Evolutionary conservation across 2,888 invertebrate species (phyloP), one percentile per base, ranked within the genome.

Genomic region (Tiliacea aurago): DNA sequence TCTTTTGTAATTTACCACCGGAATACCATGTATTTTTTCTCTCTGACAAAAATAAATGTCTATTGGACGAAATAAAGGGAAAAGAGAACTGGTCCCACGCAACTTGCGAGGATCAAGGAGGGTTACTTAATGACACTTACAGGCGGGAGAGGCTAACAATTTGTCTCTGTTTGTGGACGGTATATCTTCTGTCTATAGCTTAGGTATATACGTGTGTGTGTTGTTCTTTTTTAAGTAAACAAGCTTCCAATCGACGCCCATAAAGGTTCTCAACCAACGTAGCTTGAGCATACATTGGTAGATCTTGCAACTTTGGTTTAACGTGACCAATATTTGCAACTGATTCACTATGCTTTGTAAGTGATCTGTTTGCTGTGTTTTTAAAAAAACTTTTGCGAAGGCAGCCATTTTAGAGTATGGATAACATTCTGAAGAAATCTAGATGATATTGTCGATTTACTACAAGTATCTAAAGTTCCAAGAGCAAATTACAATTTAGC

Each of bases 41-140:
- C 15, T 70, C 20, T 53, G 59, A 49, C 56, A 69, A 68, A 74
- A 68, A 75, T 78, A 63, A 70, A 81, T 71, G 53, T 76, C 49
- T 72, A 64, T 83, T 70, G 62, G 51, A 64, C 47, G 51, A 63
- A 84, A 77, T 81, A 28, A 79, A 72, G 76, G 61, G 70, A 75
- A 74, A 81, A 64, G 63, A 59, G 49, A 63, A 47, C 53, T 56
- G 66, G 81, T 85, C 86, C 77, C 84, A 85, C 86, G 84, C 73
- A 84, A 80, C 55, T 84, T 83, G 73, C 41, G 43, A 63, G 69
- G 73, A 85, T 84, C 84, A 76, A 73, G 75, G 68, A 82, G 78
- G 77, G 81, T 84, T 79, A 80, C 61, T 85, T 72, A 85, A 85
- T 76, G 81, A 77, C 66, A 77, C 77, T 81, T 81, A 69, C 74